Evolutionary conservation across 2,888 invertebrate species (phyloP), one percentile per base, ranked within the genome.

Genomic region (Gerosis bhagava): DNA sequence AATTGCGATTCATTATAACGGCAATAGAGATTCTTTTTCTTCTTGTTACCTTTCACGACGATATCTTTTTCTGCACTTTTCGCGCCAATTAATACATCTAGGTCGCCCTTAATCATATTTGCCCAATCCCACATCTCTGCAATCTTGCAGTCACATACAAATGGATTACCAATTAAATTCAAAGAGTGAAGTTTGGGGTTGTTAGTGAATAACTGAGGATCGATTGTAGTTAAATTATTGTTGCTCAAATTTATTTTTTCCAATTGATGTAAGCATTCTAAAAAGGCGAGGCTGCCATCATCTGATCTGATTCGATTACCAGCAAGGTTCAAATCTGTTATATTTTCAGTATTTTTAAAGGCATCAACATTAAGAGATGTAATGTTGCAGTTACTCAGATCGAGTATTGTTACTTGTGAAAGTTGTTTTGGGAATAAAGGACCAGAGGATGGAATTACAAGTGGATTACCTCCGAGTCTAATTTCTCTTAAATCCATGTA

Each of bases 41-140:
- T 89, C 65, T 94, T 94, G 29, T 88, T 90, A 13, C 92, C 92
- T 49, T 93, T 92, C 0, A 91, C 88, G 0, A 90, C 89, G 17
- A 93, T 92, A 53, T 92, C 91, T 53, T 91, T 91, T 26, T 91
- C 91, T 3, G 90, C 90, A 26, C 91, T 89, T 56, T 92, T 92
- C 1, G 93, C 92, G 25, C 94, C 94, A 11, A 93, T 86, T 22
- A 94, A 80, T 17, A 93, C 90, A 50, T 92, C 89, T 32, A 93
- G 73, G 59, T 93, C 91, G 7, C 91, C 92, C 61, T 92, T 92
- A 22, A 90, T 90, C 72, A 92, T 89, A 24, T 91, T 79, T 0
- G 93, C 94, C 94, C 94, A 94, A 59, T 93, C 91, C 94, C 94
- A 94, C 84, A 93, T 91, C 47, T 93, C 92, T 0, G 91, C 91